Evolutionary conservation across 2,797 vertebrate species (phyloP).

Genomic region (Miichthys miiuy): DNA sequence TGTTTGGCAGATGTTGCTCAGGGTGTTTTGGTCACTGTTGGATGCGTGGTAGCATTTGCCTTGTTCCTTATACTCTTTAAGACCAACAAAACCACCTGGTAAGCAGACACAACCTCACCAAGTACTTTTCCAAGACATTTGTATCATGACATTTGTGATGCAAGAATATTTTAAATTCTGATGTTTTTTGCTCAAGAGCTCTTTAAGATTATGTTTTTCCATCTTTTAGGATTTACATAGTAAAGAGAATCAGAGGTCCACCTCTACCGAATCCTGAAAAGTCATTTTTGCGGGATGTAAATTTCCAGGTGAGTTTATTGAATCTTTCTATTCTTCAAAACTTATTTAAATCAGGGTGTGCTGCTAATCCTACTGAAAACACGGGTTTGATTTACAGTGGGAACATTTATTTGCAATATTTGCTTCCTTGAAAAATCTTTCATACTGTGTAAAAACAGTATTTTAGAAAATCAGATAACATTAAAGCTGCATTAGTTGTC

Average conservation of each 20-base stretch:
- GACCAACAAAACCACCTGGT: slow-evolving; percentile 58
- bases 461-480: no score
- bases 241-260: slow-evolving; percentile 36
- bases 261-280: slow-evolving; percentile 58
- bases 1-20: slow-evolving; percentile 11
- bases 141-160: not conserved
- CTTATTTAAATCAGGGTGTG: not conserved
- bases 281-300: slow-evolving; percentile 46
- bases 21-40: accelerated
- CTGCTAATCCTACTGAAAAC: not conserved
- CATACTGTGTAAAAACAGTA: not conserved
- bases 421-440: not conserved
- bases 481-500: no score
- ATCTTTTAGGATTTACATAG: slow-evolving; percentile 52
- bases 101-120: slow-evolving; percentile 14
- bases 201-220: not conserved
- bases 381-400: not conserved
- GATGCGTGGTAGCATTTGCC: accelerated
- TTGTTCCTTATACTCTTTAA: slow-evolving; percentile 31
- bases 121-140: not conserved
- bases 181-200: not conserved
- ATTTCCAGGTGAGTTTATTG: slow-evolving; percentile 56
- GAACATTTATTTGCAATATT: not conserved
- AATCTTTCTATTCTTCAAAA: not conserved
- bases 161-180: not conserved